These are phyloP conservation scores for Protaetia brevitarsis DNA, from an alignment of 1,140 invertebrate genomes.

Conservation along the genomic window DNA sequence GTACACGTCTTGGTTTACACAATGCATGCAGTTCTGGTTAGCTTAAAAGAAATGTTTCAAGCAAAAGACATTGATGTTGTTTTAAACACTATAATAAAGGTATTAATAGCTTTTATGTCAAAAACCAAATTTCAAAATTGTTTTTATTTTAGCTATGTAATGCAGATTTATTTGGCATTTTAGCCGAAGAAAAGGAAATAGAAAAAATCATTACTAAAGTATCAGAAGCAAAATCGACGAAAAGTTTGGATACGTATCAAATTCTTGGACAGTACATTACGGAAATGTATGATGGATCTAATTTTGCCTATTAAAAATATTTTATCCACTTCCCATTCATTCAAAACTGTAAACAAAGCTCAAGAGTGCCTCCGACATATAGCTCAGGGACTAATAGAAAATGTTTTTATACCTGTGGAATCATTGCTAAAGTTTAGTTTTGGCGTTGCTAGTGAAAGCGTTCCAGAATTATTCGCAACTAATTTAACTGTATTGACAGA, in stretches of 20 bases:
- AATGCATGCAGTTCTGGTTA: slow-evolving; percentile 76
- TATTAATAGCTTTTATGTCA: slow-evolving; percentile 45
- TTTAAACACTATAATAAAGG: slow-evolving; percentile 74
- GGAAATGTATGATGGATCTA: slow-evolving; percentile 70
- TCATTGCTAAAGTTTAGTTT: slow-evolving; percentile 79
- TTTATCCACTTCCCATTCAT: slow-evolving; percentile 70
- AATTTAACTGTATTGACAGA: slow-evolving; percentile 54
- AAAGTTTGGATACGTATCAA: slow-evolving; percentile 82
- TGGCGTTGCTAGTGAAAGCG: slow-evolving; percentile 75
- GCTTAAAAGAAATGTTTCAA: slow-evolving; percentile 64
- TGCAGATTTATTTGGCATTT: slow-evolving; percentile 83
- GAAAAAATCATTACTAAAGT: slow-evolving; percentile 76
- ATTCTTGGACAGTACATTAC: slow-evolving; percentile 79
- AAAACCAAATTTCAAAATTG: background rate
- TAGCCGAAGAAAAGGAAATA: slow-evolving; percentile 90
- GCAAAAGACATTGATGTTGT: slow-evolving; percentile 75
- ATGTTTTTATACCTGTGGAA: slow-evolving; percentile 68
- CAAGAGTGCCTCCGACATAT: slow-evolving; percentile 77
- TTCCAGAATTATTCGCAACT: slow-evolving; percentile 61
- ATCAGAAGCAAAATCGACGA: slow-evolving; percentile 77
- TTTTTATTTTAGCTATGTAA: slow-evolving; percentile 66
- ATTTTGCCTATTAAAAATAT: slow-evolving; percentile 82
- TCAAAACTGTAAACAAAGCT: slow-evolving; percentile 77
- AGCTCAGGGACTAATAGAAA: slow-evolving; percentile 74
- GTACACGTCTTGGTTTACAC: slow-evolving; percentile 90